phyloP scores from a whole-genome alignment of 2,888 invertebrate genomes.

The Ichneumoninae sp. region DNA sequence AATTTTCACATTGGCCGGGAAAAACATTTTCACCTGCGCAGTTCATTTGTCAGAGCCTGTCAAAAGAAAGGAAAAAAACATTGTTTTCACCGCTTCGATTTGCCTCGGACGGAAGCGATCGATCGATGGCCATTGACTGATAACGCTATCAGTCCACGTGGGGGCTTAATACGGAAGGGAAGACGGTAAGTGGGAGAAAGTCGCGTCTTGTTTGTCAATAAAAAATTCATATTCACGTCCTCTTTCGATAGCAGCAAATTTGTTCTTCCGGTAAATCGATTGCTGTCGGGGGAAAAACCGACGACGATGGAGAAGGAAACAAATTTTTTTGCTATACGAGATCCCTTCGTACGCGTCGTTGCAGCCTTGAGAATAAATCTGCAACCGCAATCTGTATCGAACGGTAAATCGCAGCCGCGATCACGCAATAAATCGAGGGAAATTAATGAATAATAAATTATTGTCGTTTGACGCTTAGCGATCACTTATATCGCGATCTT shows the following conservation, averaged over 20 bases:
- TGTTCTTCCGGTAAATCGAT: constrained; percentile 1
- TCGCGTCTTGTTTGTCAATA: constrained; percentile 27
- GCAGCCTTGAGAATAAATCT: not conserved
- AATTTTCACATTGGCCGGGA: not conserved
- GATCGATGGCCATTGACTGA: constrained; percentile 7
- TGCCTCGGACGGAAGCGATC: not conserved
- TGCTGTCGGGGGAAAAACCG: not conserved
- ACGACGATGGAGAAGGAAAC: not conserved
- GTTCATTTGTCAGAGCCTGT: not conserved
- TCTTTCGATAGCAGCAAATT: constrained; percentile 31
- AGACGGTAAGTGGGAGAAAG: not conserved
- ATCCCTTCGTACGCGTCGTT: not conserved
- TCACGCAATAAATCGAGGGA: not conserved
- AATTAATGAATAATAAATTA: not conserved
- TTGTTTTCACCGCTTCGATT: not conserved
- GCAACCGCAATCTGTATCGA: not conserved
- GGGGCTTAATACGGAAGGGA: constrained; percentile 8
- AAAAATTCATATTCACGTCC: constrained; percentile 23
- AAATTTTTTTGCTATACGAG: not conserved
- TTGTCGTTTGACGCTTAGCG: not conserved
- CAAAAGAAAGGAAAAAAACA: not conserved
- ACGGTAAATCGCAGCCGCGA: not conserved
- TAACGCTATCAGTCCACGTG: constrained; percentile 41
- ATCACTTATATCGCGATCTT: not conserved
- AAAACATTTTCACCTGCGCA: not conserved